phyloP scores from a whole-genome alignment of 92 coral and sea anemone species.

The Blastomussa wellsi region DNA sequence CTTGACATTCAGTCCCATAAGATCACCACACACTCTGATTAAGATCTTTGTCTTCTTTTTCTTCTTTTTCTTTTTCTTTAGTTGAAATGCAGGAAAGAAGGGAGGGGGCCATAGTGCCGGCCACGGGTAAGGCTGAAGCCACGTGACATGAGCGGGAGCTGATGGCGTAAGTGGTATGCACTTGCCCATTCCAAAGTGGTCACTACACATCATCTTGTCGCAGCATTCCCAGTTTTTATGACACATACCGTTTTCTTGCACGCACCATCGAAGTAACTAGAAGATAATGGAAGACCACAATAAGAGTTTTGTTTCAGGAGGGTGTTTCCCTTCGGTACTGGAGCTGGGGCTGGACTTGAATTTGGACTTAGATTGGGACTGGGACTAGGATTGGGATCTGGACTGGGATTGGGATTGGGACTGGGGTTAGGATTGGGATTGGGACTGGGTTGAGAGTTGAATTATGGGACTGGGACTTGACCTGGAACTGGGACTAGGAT shows the following conservation, averaged over 20 bases:
- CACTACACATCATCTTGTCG: slow-evolving; percentile 24
- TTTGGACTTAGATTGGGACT: too few species aligned
- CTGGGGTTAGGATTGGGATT: too few species aligned
- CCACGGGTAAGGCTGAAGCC: slow-evolving; percentile 4
- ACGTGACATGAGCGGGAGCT: background rate
- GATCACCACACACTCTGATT: slow-evolving; percentile 28
- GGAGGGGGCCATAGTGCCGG: slow-evolving; percentile 22
- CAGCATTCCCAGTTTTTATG: slow-evolving; percentile 34
- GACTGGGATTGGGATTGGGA: too few species aligned
- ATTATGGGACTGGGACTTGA: too few species aligned
- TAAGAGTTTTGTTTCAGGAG: too few species aligned
- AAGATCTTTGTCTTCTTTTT: slow-evolving; percentile 30
- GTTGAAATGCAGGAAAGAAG: background rate
- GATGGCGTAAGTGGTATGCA: slow-evolving; percentile 26
- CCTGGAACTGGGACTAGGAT: too few species aligned
- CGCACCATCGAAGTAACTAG: slow-evolving; percentile 33
- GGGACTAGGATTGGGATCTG: too few species aligned
- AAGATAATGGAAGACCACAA: background rate
- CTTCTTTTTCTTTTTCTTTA: slow-evolving; percentile 23
- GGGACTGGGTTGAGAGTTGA: too few species aligned
- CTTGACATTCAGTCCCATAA: slow-evolving; percentile 21
- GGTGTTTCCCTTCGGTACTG: too few species aligned
- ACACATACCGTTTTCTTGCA: slow-evolving; percentile 33
- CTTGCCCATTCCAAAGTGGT: slow-evolving; percentile 39
- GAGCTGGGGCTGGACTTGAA: too few species aligned